Base-by-base conservation (phyloP, 2,113 vertebrate genomes). In the Acrocephalus kingi region DNA sequence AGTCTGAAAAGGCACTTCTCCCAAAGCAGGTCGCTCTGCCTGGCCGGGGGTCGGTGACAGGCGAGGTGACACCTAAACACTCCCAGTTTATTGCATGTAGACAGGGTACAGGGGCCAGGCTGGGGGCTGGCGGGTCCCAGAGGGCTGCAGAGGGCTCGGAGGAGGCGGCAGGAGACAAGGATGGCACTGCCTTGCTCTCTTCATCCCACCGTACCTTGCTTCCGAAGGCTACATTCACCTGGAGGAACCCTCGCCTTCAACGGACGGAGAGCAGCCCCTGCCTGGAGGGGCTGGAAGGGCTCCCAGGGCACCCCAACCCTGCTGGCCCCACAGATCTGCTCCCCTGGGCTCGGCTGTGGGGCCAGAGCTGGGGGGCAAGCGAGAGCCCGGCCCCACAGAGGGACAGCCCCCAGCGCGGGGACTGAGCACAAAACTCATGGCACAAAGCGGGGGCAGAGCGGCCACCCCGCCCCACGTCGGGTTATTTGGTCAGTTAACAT, bases 401-500 rank as follows among this genome's bases (percentile, higher is more conserved):
- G 52, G 31, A 67, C 1, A 0, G 52, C 56, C 49, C 94, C 92
- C 28, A 9, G 79, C 72, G 48, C 84, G 33, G 71, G 88, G 69
- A 54, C 84, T 55, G 73, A 90, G 87, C 80, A 62, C 71, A 58
- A 23, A 91, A 64, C 52, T 80, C 39, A 4, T 10, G 83, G 79
- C 83, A 80, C 55, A 51, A 31, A 83, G 68, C 4, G 1, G 24
- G 33, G 52, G 14, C 11, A 39, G 83, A 74, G 85, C 22, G 30
- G 84, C 37, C 33, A 4, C 49, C 81, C 73, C 54, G 11, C 73
- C 62, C 41, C 11, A n/a, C 39, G 6, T 81, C 89, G 46, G 84
- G 97, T 95, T 94, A 96, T 96, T 93, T 66, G 97, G 97, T 98
- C 97, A 97, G 95, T 96, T 96, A 76, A 96, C 87, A 94, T 64